A percentile compares a stretch with the other conserved stretches of the same genome.
Conservation (phyloP, 2,888 invertebrate genomes). For the Eledone cirrhosa region DNA sequence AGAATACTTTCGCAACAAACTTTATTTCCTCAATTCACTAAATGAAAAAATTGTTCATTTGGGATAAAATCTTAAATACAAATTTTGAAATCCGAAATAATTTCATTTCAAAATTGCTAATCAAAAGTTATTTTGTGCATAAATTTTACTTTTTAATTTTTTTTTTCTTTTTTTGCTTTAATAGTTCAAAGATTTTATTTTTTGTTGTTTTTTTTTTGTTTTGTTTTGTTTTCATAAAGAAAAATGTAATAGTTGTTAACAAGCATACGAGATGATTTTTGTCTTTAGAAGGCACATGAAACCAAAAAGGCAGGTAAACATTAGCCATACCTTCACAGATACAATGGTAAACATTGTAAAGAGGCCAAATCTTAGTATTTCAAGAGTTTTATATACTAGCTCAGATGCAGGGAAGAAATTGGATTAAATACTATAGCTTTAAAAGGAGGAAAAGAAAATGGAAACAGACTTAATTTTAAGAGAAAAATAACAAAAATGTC, state of each 20-base stretch:
- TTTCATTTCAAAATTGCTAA: conserved; percentile 21
- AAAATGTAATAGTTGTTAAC: not conserved
- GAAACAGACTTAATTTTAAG: too few relatives aligned
- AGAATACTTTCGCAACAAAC: not conserved
- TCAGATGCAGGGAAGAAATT: conserved; percentile 18
- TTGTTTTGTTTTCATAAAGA: conserved; percentile 14
- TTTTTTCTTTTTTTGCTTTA: conserved; percentile 14
- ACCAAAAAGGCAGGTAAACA: conserved; percentile 27
- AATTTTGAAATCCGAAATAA: conserved; percentile 26
- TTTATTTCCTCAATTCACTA: conserved; percentile 23
- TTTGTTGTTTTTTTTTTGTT: not conserved
- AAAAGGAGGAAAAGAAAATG: too few relatives aligned
- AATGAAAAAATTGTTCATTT: conserved; percentile 23
- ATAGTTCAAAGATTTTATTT: not conserved
- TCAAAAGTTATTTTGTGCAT: conserved; percentile 26
- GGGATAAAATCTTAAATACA: conserved; percentile 26
- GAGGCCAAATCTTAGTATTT: not conserved
- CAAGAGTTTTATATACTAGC: not conserved
- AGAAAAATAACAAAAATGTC: too few relatives aligned
- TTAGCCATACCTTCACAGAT: conserved; percentile 21
- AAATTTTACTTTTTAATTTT: not conserved
- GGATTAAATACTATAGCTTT: not conserved
- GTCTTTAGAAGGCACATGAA: conserved; percentile 25
- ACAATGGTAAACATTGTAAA: conserved; percentile 5
- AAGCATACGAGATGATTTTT: conserved; percentile 20